Evolutionary conservation across 2,797 vertebrate genomes (phyloP).

Genomic region (Sphenopsis melanotis): DNA sequence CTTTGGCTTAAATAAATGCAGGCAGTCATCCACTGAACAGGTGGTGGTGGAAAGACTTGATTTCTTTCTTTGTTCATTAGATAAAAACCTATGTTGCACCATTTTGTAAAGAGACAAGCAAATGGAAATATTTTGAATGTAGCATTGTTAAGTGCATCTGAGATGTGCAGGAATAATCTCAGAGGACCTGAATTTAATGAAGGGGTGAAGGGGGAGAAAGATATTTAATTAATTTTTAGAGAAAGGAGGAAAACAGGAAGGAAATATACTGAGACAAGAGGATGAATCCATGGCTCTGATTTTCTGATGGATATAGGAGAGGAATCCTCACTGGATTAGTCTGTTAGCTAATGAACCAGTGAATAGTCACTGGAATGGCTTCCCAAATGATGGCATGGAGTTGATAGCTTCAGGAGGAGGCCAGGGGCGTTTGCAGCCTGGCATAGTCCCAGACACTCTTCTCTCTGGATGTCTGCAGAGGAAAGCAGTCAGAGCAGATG

Average conservation of each 20-base stretch:
- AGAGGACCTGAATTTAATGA: background rate
- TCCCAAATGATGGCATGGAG: background rate
- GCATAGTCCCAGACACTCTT: accelerated
- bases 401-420: background rate
- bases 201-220: background rate
- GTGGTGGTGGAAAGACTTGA: background rate
- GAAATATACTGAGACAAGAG: background rate
- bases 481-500: background rate
- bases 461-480: background rate
- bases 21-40: background rate
- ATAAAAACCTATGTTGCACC: constrained; percentile 5
- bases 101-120: constrained; percentile 9
- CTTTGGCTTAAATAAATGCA: background rate
- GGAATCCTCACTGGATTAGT: background rate
- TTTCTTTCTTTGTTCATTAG: constrained; percentile 9
- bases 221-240: background rate
- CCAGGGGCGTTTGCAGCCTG: background rate
- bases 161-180: background rate
- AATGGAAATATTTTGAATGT: background rate
- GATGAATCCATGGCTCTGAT: background rate
- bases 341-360: background rate
- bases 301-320: background rate
- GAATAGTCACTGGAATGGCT: background rate
- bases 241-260: background rate
- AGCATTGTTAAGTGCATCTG: background rate